Base-by-base conservation (phyloP, 35 echinoderm and acorn worm species). In the Patiria miniata region DNA sequence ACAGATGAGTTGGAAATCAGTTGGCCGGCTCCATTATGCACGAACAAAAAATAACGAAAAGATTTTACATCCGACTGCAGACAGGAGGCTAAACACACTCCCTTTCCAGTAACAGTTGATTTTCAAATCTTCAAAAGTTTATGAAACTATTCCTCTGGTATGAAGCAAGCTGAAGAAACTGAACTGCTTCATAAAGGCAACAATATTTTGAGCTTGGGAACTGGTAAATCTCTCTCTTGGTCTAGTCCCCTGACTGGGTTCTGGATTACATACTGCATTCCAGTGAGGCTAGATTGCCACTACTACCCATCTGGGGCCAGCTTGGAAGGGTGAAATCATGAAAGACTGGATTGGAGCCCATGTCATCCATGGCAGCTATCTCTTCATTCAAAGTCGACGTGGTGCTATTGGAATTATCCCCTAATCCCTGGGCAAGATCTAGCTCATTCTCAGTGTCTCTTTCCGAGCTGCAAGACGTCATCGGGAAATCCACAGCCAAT, bases 361-460 rank as follows among this genome's bases (percentile, higher is more conserved):
- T 39, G 16, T 90, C 88, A 32, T 90, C 88, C 51, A 90, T 90
- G 28, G 50, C 83, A 21, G 37, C 37, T 50, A 90, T 90, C 15
- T 82, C 76, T 39, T 90, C 88, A 33, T 82, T 84, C 26, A 90
- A 60, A 12, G 88, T 84, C 19, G 88, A 90, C 18, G 88, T 51
- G 19, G 88, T 90, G 40, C 88, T 90, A 37, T 90, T 90, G 18
- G 88, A 90, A 23, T 81, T 76, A 40, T 90, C 88, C 34, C 26
- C 65, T 23, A 73, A 73, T 26, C 65, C 34, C 65, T 73, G 65
- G 29, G 65, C 65, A 15, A 73, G 65, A 23, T 23, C 29, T 10
- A 73, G 34, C 19, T 73, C 26, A 73, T 34, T 87, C 37, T 86
- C 82, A 8, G 65, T 30, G 61, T 59, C 84, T 42, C 73, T 40